phyloP scores from a whole-genome alignment of 2,113 vertebrate genomes.

The Genyomyrus donnyi region DNA sequence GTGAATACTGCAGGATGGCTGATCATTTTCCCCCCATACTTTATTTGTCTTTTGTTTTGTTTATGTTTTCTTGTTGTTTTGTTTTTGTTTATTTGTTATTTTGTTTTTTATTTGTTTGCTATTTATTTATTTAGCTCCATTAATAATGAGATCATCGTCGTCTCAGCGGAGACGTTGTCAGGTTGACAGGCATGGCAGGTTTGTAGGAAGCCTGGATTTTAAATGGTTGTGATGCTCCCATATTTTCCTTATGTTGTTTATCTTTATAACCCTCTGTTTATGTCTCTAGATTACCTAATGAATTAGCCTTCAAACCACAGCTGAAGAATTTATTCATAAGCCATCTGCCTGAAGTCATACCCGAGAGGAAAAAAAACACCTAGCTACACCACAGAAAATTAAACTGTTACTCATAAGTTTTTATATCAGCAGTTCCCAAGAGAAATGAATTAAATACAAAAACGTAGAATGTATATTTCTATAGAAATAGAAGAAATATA shows the following conservation, averaged over 20 bases:
- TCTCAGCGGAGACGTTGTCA: background rate
- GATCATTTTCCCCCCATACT: conserved; percentile 8
- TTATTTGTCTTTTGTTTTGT: background rate
- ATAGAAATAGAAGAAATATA: background rate
- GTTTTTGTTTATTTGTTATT: background rate
- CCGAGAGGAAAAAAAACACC: background rate
- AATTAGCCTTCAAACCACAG: conserved; percentile 13
- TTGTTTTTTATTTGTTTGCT: background rate
- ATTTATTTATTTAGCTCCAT: background rate
- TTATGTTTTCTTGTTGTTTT: background rate
- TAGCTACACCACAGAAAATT: background rate
- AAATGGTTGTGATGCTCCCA: background rate
- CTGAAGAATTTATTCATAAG: conserved; percentile 9
- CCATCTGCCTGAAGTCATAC: background rate
- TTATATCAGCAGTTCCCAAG: background rate
- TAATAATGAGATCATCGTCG: background rate
- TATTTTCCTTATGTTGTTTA: background rate
- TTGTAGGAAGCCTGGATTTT: conserved; percentile 1
- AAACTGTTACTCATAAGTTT: background rate
- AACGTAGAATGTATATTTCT: background rate
- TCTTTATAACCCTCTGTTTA: conserved; percentile 4
- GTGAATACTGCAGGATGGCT: background rate
- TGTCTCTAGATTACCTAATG: conserved; percentile 1
- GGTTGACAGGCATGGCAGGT: background rate
- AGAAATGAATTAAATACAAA: background rate